A percentile compares a stretch with the other conserved stretches of the same genome.
These are phyloP conservation scores for Ceratina japonica DNA, from an alignment of 1,140 invertebrate species.

Conservation along the genomic window DNA sequence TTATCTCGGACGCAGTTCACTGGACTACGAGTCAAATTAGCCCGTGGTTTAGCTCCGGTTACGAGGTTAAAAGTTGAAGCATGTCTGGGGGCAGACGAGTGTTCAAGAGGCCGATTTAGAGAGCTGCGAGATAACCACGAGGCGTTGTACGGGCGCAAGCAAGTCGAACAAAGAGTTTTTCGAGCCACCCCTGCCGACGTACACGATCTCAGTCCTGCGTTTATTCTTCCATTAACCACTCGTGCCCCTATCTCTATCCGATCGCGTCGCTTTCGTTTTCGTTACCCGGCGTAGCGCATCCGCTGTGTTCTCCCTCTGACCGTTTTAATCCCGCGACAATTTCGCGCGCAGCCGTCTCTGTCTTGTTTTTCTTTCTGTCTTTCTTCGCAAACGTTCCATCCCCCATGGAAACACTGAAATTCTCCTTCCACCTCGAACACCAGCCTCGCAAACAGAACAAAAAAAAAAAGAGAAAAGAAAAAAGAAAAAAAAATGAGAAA, in stretches of 20 bases:
- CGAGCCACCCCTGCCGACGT: conserved; percentile 47
- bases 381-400: neutral
- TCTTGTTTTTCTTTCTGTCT: neutral
- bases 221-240: conserved; percentile 44
- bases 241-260: conserved; percentile 45
- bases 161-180: conserved; percentile 27
- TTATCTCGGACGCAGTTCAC: too few species aligned
- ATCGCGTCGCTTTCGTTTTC: conserved; percentile 49
- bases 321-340: conserved; percentile 26
- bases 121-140: conserved; percentile 52
- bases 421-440: conserved; percentile 22
- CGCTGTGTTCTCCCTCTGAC: conserved; percentile 1
- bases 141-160: neutral
- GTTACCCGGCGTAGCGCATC: conserved; percentile 11
- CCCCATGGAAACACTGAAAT: conserved; percentile 16
- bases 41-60: conserved; percentile 13
- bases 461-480: neutral
- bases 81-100: conserved; percentile 37
- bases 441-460: conserved; percentile 3
- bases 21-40: conserved; percentile 31
- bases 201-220: conserved; percentile 45
- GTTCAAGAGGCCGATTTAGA: conserved; percentile 54
- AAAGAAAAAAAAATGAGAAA: neutral
- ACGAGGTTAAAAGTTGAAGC: conserved; percentile 21
- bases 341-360: neutral